Percentiles rank a stretch among this genome's conserved stretches.
phyloP scores from a whole-genome alignment of 30 jellyfish, hydroid and myxozoan species.

The Catostylus mosaicus region DNA sequence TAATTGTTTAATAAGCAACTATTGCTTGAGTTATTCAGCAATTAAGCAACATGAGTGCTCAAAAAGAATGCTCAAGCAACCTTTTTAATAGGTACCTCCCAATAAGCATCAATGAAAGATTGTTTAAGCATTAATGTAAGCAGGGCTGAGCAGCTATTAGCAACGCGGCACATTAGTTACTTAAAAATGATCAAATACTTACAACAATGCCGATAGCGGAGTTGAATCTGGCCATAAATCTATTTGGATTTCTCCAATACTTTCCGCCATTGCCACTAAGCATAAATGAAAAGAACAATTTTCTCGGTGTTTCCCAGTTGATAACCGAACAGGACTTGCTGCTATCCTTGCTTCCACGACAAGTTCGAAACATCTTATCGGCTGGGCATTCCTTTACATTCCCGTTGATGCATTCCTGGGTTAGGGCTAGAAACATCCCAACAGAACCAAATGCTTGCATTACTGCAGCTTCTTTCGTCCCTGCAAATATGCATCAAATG shows the following conservation, averaged over 20 bases:
- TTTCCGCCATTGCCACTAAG: slow-evolving; percentile 41
- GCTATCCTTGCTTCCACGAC: slow-evolving; percentile 5
- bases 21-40: too few species aligned
- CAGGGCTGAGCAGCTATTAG: too few species aligned
- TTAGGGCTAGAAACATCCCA: slow-evolving; percentile 58
- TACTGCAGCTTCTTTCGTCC: slow-evolving; percentile 78
- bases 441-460: slow-evolving; percentile 81
- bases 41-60: too few species aligned
- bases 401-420: slow-evolving; percentile 65
- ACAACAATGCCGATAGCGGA: slow-evolving; percentile 64
- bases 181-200: slow-evolving; percentile 20
- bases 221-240: slow-evolving; percentile 50
- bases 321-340: slow-evolving; percentile 58
- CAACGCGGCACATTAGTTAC: too few species aligned
- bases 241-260: slow-evolving; percentile 51
- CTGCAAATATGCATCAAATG: slow-evolving; percentile 17
- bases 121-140: too few species aligned
- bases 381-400: slow-evolving; percentile 42
- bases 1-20: too few species aligned
- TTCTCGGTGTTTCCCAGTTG: slow-evolving; percentile 61
- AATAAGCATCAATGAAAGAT: too few species aligned
- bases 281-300: slow-evolving; percentile 51
- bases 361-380: slow-evolving; percentile 53
- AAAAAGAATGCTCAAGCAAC: too few species aligned
- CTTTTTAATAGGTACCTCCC: too few species aligned